Base-by-base conservation (phyloP, 2,888 invertebrate genomes). In the Caenorhabditis sinica region DNA sequence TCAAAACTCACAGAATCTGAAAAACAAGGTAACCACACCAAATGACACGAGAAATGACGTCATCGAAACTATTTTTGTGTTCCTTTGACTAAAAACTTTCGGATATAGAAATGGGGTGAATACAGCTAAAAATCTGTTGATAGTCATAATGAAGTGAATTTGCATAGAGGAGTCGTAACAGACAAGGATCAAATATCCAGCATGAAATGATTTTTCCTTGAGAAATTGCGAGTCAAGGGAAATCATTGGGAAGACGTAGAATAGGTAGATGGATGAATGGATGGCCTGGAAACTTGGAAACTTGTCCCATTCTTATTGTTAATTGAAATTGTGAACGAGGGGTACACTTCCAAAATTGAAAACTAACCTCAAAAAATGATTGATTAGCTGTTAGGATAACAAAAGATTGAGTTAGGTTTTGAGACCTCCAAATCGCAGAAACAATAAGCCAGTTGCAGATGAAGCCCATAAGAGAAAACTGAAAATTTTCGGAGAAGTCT, bases 241-340 rank as follows among this genome's bases (percentile, higher is more conserved):
- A 17, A 72, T 72, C 71, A 72, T 72, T 20, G 71, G 71, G 8
- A 51, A 33, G 17, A 72, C 45, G 28, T 45, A 72, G 23, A 72
- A 72, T 11, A 72, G 30, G 20, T 72, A 72, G n/a, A 72, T 30
- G 0, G 56, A 25, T 4, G 71, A 56, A 45, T 72, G 60, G 8
- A 56, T n/a, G 15, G 43, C 71, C 71, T 72, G 71, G 20, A 72
- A 72, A 53, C n/a, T n/a, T n/a, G n/a, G n/a, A n/a, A n/a, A n/a
- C n/a, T n/a, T n/a, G n/a, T n/a, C n/a, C n/a, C n/a, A n/a, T n/a
- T n/a, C n/a, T n/a, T n/a, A n/a, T n/a, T n/a, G n/a, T n/a, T n/a
- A n/a, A n/a, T n/a, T n/a, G n/a, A n/a, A n/a, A n/a, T n/a, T n/a
- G n/a, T n/a, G n/a, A n/a, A n/a, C n/a, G n/a, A n/a, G n/a, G n/a